These are phyloP conservation scores for Cyprinella venusta DNA, from an alignment of 2,797 vertebrate genomes.

Conservation along the genomic window DNA sequence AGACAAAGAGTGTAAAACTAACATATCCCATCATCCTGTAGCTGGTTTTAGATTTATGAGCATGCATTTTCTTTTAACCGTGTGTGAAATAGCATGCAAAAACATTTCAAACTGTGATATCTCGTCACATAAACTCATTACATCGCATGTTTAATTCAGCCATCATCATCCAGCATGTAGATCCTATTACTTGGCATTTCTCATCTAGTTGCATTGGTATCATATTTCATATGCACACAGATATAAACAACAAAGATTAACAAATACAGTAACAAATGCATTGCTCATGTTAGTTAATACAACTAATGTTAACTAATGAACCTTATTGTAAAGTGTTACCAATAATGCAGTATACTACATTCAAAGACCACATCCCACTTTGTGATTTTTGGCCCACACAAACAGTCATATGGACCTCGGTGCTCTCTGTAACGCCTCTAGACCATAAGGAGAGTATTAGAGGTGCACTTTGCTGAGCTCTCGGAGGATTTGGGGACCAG, in stretches of 20 bases:
- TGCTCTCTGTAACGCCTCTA: constrained; percentile 18
- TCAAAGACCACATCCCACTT: neutral
- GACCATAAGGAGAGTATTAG: constrained; percentile 46
- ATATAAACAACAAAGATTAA: neutral
- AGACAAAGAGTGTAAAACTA: neutral
- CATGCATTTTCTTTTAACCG: neutral
- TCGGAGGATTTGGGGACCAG: constrained; percentile 54
- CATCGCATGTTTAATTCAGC: too few species aligned
- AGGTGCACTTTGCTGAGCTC: constrained; percentile 46
- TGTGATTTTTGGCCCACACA: neutral
- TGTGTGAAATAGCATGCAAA: neutral
- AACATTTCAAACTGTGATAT: too few species aligned
- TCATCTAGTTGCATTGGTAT: too few species aligned
- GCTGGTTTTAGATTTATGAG: neutral
- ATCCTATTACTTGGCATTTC: too few species aligned
- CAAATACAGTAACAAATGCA: too few species aligned
- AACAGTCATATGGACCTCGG: neutral
- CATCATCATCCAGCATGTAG: too few species aligned
- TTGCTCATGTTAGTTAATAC: too few species aligned
- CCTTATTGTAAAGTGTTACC: too few species aligned
- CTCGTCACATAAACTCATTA: too few species aligned
- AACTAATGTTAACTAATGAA: too few species aligned
- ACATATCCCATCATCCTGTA: constrained; percentile 15
- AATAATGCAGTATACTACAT: too few species aligned
- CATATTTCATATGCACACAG: neutral